Evolutionary conservation across 2,113 vertebrate genomes (phyloP), one percentile per base, ranked within the genome.

Genomic region (Ceratotherium simum): DNA sequence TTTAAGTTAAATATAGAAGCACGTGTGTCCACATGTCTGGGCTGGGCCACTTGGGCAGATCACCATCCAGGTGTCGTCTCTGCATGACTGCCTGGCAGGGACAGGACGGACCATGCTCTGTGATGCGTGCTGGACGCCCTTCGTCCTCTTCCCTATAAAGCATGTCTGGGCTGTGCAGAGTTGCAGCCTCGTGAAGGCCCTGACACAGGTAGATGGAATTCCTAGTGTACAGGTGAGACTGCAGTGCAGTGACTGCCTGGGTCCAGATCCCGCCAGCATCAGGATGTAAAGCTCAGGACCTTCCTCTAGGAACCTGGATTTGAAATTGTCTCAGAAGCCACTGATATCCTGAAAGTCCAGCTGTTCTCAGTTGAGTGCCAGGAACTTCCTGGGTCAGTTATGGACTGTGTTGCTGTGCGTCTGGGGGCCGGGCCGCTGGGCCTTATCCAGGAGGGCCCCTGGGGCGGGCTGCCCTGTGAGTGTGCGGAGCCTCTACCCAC

Each of bases 121-220:
- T 46, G 42, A 54, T 33, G 2, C 8, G 4, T 2, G 3, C 33
- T 75, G 56, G 90, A 33, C 8, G 56, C 48, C 0, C 25, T 10
- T 48, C 20, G 4, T 51, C 67, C 56, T 25, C 12, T 42, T 62
- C 1, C 42, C 46, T 16, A 11, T 8, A 73, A 58, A 56, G 62
- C 60, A 6, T 0, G 0, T 2, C 48, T n/a, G 51, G n/a, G 33
- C 31, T 2, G 0, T 11, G 13, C 39, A 20, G 39, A 76, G 17
- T 16, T 3, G 75, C n/a, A 39, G 58, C 39, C 39, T 72, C 46
- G 1, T 8, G 13, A 17, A 0, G 20, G 21, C 60, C 80, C 39
- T 3, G 11, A 33, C 17, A n/a, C 14, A 5, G 67, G 64, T 27
- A 18, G 33, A 0, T 80, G 54, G 42, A 33, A 17, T 5, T 33